Evolutionary conservation across 2,113 vertebrate species (phyloP).

Genomic region (Eulemur macaco): DNA sequence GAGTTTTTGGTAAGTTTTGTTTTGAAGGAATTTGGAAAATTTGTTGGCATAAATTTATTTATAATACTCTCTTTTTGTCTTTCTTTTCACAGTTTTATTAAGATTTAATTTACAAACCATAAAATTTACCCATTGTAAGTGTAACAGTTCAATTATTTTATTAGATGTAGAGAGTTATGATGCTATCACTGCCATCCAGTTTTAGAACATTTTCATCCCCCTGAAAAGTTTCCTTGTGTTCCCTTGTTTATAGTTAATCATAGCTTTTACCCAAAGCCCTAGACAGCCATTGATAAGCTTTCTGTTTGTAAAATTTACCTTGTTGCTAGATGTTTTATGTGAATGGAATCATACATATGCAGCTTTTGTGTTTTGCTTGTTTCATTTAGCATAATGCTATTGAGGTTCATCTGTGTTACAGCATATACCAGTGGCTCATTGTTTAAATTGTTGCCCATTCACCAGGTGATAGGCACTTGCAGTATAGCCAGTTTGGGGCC

Average conservation of each 20-base stretch:
- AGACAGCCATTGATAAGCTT: neutral
- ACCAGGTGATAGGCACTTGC: neutral
- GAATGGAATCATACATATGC: neutral
- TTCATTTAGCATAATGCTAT: neutral
- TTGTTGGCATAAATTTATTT: neutral
- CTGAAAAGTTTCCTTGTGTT: neutral
- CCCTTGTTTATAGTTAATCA: neutral
- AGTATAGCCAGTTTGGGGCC: neutral
- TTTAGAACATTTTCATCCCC: conserved; percentile 1
- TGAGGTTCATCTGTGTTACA: neutral
- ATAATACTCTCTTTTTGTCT: neutral
- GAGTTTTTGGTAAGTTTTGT: neutral
- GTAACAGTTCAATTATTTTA: neutral
- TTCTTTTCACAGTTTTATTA: neutral
- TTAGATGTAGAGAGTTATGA: neutral
- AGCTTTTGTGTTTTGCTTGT: neutral
- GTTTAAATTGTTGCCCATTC: neutral
- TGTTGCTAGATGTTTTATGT: neutral
- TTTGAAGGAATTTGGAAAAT: neutral
- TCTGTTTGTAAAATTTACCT: neutral
- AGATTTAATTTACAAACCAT: neutral
- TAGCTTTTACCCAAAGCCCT: neutral
- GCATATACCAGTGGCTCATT: neutral
- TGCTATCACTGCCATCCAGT: neutral
- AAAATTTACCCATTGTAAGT: neutral